Base-by-base conservation (phyloP, 2,797 vertebrate genomes). In the Glyptemys insculpta region DNA sequence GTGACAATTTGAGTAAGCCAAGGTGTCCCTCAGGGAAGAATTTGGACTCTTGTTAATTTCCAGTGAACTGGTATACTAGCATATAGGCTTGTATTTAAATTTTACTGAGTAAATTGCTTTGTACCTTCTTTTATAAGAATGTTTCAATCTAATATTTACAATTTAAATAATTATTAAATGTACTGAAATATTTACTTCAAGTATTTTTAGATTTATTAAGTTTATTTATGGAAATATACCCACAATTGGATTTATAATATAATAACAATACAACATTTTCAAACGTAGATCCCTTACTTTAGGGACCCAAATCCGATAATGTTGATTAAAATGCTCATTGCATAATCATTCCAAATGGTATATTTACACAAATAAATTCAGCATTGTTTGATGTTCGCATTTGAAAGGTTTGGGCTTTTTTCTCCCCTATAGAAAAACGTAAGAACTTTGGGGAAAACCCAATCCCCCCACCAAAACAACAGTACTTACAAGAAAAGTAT, bases 401-500 rank as follows among this genome's bases (percentile, higher is more conserved):
- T 88, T 85, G 62, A n/a, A 65, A 34, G 54, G 44, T 87, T 62
- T 90, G 8, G 4, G 53, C 5, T 23, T 9, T 83, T 19, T 65
- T 65, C 34, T 68, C 8, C 27, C 29, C 8, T 85, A 85, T 57
- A 53, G 47, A 59, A 81, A 81, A n/a, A 89, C 37, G 1, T 49
- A 95, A 74, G 44, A 37, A 44, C 6, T 83, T 76, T 62, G 49
- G 19, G 41, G 72, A 15, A 47, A 76, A 76, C 23, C 72, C 23
- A 76, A 47, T 5, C n/a, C 62, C 34, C n/a, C 65, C 41, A 76
- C 72, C 12, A 47, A 27, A 72, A 47, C 12, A 47, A 76, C 25
- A 29, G 47, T 29, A 76, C 41, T 92, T 74, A 10, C 1, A 34
- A 57, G 0, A 0, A 10, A 44, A 4, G 15, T 4, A 25, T 37